A percentile compares a stretch with the other conserved stretches of the same genome.
Conservation (phyloP, 2,888 invertebrate genomes). For the Oligia fasciuncula region DNA sequence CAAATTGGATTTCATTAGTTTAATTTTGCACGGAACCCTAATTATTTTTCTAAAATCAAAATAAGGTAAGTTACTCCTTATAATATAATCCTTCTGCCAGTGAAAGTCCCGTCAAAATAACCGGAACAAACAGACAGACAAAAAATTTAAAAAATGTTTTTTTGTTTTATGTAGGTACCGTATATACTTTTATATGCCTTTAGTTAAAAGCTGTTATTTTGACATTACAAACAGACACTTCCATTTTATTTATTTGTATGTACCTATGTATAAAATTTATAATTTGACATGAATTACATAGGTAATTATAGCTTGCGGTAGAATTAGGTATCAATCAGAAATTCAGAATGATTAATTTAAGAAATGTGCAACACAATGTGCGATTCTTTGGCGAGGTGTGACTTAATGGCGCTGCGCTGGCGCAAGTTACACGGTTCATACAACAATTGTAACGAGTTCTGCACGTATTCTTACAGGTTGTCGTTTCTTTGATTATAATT, state of each 20-base stretch:
- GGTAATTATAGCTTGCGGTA: background rate
- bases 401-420: background rate
- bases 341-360: background rate
- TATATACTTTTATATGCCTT: too few species aligned
- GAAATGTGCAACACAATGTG: background rate
- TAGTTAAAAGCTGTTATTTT: too few species aligned
- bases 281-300: background rate
- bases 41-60: too few species aligned
- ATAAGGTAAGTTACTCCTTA: background rate
- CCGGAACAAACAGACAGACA: too few species aligned
- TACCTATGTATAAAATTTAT: too few species aligned
- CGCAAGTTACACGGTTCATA: constrained; percentile 22
- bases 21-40: too few species aligned
- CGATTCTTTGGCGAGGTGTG: background rate
- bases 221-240: too few species aligned
- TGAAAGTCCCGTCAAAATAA: too few species aligned
- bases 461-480: constrained; percentile 39
- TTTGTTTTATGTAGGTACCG: too few species aligned
- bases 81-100: background rate
- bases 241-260: too few species aligned
- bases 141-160: too few species aligned
- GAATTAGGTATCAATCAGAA: background rate
- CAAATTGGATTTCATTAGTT: too few species aligned
- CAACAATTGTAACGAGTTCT: constrained; percentile 26
- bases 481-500: constrained; percentile 36